These are phyloP conservation scores for Bimastos eiseni DNA, from an alignment of 2,888 invertebrate genomes.

Conservation along the genomic window DNA sequence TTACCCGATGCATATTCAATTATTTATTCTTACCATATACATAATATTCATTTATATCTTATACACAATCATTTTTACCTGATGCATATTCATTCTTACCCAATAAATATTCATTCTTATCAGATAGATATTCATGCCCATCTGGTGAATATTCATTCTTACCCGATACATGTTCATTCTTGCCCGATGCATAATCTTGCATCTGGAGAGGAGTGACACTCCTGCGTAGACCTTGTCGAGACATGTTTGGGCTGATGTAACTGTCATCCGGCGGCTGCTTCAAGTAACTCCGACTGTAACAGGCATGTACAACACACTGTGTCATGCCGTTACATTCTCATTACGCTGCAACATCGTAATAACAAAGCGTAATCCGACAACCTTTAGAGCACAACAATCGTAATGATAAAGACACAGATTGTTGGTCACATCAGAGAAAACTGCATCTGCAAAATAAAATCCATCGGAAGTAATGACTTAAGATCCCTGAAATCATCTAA, in stretches of 20 bases:
- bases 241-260: constrained; percentile 80
- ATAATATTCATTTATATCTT: neutral
- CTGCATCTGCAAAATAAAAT: too few species aligned
- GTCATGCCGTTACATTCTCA: neutral
- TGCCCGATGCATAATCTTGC: neutral
- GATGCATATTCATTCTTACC: constrained; percentile 18
- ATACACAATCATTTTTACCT: neutral
- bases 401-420: too few species aligned
- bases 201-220: neutral
- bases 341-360: neutral
- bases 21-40: neutral
- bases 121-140: neutral
- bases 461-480: too few species aligned
- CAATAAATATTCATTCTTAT: neutral
- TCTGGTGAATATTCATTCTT: neutral
- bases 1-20: neutral
- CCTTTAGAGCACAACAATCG: too few species aligned
- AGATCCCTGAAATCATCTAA: too few species aligned
- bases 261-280: constrained; percentile 28
- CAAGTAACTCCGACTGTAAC: constrained; percentile 32
- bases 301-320: neutral
- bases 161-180: neutral
- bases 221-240: constrained; percentile 66
- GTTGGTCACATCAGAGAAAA: too few species aligned
- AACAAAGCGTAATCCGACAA: neutral